Conservation (phyloP, 2,113 vertebrate genomes). For the Psettodes erumei region DNA sequence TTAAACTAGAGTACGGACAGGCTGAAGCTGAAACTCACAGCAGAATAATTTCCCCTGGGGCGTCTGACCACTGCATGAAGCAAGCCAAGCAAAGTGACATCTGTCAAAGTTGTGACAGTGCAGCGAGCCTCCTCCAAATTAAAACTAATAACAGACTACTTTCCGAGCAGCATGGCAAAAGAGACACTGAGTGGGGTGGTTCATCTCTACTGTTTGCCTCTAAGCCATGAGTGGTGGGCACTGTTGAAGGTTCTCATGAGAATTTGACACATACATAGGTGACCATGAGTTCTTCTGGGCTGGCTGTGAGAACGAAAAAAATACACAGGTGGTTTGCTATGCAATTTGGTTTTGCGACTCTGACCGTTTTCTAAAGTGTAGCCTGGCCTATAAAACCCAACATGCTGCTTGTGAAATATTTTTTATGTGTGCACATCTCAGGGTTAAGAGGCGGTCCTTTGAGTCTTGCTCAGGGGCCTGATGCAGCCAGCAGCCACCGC, state of each 20-base stretch:
- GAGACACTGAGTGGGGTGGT: conserved; percentile 13
- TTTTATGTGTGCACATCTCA: neutral
- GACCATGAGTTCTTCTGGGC: neutral
- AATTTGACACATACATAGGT: neutral
- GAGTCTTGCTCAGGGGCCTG: neutral
- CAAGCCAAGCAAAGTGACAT: conserved; percentile 66
- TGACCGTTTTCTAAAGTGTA: neutral
- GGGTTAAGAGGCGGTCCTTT: neutral
- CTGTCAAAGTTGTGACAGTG: conserved; percentile 65
- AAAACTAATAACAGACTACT: conserved; percentile 55
- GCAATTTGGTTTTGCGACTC: neutral
- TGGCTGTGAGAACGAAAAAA: too few relatives aligned
- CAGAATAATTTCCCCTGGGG: conserved; percentile 73
- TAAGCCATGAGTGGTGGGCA: neutral
- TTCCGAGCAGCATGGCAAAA: conserved; percentile 20
- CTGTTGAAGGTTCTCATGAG: too few relatives aligned
- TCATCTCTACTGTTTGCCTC: conserved; percentile 19
- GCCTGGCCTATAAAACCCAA: neutral
- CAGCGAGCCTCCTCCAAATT: conserved; percentile 53
- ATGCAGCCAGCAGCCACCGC: conserved; percentile 3
- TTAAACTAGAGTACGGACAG: conserved; percentile 39
- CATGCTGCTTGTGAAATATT: neutral
- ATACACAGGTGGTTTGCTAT: too few relatives aligned
- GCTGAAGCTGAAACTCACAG: conserved; percentile 65
- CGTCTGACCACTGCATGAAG: conserved; percentile 44